Conservation (phyloP, 2,113 vertebrate genomes). For the Cariama cristata region DNA sequence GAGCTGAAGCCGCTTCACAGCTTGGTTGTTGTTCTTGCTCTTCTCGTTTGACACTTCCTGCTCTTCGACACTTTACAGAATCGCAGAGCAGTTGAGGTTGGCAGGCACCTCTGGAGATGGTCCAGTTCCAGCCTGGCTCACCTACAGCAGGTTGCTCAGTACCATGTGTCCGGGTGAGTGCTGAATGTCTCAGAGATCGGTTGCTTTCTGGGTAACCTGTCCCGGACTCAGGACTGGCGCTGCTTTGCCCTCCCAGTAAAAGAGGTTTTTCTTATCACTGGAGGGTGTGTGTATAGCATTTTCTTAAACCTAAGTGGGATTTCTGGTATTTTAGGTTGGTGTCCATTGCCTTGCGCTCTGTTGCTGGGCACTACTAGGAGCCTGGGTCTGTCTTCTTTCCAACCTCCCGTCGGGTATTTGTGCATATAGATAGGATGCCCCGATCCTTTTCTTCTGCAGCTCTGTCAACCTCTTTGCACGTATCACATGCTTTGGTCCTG, state of each 20-base stretch:
- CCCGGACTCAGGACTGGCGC: background rate
- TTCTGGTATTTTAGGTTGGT: background rate
- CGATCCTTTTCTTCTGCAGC: background rate
- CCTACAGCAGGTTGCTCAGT: background rate
- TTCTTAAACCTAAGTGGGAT: too few species aligned
- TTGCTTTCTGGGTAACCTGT: background rate
- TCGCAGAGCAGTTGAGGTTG: background rate
- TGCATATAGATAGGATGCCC: too few species aligned
- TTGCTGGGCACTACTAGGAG: background rate
- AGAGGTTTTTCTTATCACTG: background rate
- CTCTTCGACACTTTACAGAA: background rate
- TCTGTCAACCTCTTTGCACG: background rate
- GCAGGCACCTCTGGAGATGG: background rate
- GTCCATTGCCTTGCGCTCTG: background rate
- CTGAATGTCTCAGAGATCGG: rapidly evolving
- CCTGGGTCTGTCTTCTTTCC: background rate
- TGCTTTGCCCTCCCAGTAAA: background rate
- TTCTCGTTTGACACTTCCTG: background rate
- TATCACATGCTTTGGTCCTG: background rate
- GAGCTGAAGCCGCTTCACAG: background rate
- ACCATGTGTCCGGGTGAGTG: rapidly evolving
- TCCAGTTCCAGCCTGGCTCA: too few species aligned
- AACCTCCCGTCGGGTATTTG: rapidly evolving
- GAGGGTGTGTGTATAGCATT: background rate
- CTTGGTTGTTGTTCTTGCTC: background rate